Evolutionary conservation across 2,888 invertebrate species (phyloP), one percentile per base, ranked within the genome.

Genomic region (Dysmachus trigonus): DNA sequence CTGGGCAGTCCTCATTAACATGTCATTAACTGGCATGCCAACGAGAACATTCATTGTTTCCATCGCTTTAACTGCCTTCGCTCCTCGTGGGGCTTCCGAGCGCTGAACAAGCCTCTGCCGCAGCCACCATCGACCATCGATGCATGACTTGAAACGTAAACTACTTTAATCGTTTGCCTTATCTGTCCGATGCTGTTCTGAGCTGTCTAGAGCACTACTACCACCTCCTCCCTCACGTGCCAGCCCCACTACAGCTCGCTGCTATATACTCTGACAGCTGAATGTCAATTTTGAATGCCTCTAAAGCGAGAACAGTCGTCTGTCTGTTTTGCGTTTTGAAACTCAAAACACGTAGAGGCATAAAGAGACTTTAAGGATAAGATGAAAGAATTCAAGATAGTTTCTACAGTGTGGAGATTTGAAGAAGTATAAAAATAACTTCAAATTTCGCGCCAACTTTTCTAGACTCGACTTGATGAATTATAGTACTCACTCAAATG

Each of bases 81-180:
- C 31, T 72, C 31, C 30, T 73, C n/a, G 31, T 31, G 31, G 27
- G 27, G 62, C 15, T 47, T 18, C 47, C 6, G 47, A n/a, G 47
- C 47, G 47, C 47, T 18, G 47, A n/a, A n/a, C 47, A n/a, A 47
- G 47, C n/a, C 47, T 47, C n/a, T n/a, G 47, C 47, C 5, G n/a
- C 47, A n/a, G 47, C 33, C 33, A 33, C 33, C 73, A 73, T 35
- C 31, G 73, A 74, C 74, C 86, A 86, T 85, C 86, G 86, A 86
- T 85, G 86, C 86, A 86, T 86, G 86, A 86, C 86, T 77, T 85
- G 85, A 86, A 86, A 85, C 38, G 33, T 47, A 74, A 86, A 86
- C 47, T 47, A 72, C 79, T n/a, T 30, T 33, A 79, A 73, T 47
- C 62, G 27, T 2, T 27, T 22, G 10, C 62, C 62, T 53, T 18